These are phyloP conservation scores for Drosophila kohkoa DNA, from an alignment of 1,140 invertebrate genomes.

Conservation along the genomic window DNA sequence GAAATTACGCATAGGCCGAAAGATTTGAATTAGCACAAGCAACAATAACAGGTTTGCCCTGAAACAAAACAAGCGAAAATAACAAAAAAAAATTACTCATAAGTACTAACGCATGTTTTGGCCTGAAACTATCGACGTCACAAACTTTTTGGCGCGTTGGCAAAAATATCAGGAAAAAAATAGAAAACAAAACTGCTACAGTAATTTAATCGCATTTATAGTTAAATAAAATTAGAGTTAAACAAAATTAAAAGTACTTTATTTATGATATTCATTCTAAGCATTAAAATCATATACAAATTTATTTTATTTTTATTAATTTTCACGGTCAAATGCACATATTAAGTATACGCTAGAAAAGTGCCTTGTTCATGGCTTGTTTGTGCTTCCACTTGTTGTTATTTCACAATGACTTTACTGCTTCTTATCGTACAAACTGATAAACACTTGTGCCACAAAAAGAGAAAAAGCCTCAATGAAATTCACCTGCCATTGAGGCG, in stretches of 20 bases:
- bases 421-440: slow-evolving; percentile 75
- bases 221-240: not conserved
- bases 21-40: slow-evolving; percentile 58
- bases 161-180: slow-evolving; percentile 36
- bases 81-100: slow-evolving; percentile 7
- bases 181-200: slow-evolving; percentile 36
- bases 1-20: slow-evolving; percentile 56
- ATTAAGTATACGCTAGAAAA: slow-evolving; percentile 55
- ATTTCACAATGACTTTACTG: slow-evolving; percentile 55
- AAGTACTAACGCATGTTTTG: slow-evolving; percentile 50
- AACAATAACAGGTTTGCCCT: slow-evolving; percentile 33
- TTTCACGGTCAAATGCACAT: slow-evolving; percentile 1
- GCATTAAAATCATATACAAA: slow-evolving; percentile 8
- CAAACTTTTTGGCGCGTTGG: slow-evolving; percentile 19
- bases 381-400: slow-evolving; percentile 41
- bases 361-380: not conserved
- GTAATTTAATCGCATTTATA: slow-evolving; percentile 10
- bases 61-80: slow-evolving; percentile 44
- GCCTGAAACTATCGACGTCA: slow-evolving; percentile 56
- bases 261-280: no score
- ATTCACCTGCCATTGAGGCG: slow-evolving; percentile 35
- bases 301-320: not conserved
- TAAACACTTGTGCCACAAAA: slow-evolving; percentile 48
- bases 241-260: no score
- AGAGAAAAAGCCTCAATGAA: slow-evolving; percentile 67